These are phyloP conservation scores for Drosophila pegasa DNA, from an alignment of 2,888 invertebrate genomes.

Conservation along the genomic window DNA sequence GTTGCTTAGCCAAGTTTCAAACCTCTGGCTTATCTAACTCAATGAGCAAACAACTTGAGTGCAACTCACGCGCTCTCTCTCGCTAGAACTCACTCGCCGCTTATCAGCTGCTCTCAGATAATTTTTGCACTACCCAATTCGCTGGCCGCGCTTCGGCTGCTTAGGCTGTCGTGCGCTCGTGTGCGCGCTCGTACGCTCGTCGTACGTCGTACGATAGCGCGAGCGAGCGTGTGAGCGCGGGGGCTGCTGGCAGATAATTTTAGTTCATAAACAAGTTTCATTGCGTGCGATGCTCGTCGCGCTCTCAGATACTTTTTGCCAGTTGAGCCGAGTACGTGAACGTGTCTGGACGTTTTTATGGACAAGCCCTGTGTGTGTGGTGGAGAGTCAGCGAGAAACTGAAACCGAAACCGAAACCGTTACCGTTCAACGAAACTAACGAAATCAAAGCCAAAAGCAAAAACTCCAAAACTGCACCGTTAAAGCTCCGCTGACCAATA, in stretches of 20 bases:
- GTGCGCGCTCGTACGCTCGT: slow-evolving; percentile 3
- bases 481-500: slow-evolving; percentile 23
- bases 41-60: slow-evolving; percentile 67
- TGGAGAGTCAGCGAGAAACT: slow-evolving; percentile 11
- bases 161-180: slow-evolving; percentile 24
- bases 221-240: slow-evolving; percentile 14
- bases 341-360: slow-evolving; percentile 64
- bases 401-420: slow-evolving; percentile 14
- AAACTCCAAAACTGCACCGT: slow-evolving; percentile 21
- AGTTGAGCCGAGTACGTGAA: slow-evolving; percentile 77
- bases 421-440: slow-evolving; percentile 12
- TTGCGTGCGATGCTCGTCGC: slow-evolving; percentile 45
- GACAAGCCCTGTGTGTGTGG: slow-evolving; percentile 39
- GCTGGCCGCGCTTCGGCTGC: slow-evolving; percentile 30
- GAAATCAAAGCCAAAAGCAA: slow-evolving; percentile 1
- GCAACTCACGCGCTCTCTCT: slow-evolving; percentile 24
- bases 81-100: slow-evolving; percentile 2
- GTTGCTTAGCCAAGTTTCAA: slow-evolving; percentile 47
- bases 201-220: slow-evolving; percentile 7
- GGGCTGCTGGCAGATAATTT: slow-evolving; percentile 25
- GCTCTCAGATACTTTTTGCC: slow-evolving; percentile 65
- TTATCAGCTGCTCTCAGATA: slow-evolving; percentile 47
- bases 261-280: slow-evolving; percentile 59
- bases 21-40: slow-evolving; percentile 63
- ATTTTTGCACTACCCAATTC: slow-evolving; percentile 45